These are phyloP conservation scores for Cardiocondyla obscurior DNA, from an alignment of 1,140 invertebrate genomes.

Conservation along the genomic window DNA sequence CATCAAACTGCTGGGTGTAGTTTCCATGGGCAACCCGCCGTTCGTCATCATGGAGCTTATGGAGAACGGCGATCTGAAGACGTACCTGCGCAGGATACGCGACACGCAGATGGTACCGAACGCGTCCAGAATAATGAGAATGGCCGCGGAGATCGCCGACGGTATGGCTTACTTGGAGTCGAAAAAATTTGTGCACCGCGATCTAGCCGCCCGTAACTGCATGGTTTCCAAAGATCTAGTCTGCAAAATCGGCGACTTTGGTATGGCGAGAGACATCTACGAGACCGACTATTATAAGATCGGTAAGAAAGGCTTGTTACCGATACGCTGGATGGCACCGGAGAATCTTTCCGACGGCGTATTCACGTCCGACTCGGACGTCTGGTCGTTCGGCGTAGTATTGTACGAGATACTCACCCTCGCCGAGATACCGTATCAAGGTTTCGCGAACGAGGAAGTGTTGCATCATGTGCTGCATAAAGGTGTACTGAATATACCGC, in stretches of 20 bases:
- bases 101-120: slow-evolving; percentile 75
- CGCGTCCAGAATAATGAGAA: slow-evolving; percentile 84
- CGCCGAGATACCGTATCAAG: slow-evolving; percentile 90
- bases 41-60: slow-evolving; percentile 92
- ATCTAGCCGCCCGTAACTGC: slow-evolving; percentile 92
- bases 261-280: slow-evolving; percentile 90
- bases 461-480: slow-evolving; percentile 88
- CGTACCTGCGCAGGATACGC: slow-evolving; percentile 85
- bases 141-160: slow-evolving; percentile 92
- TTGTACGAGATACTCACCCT: slow-evolving; percentile 91
- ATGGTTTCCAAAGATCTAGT: slow-evolving; percentile 89
- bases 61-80: slow-evolving; percentile 89
- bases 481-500: slow-evolving; percentile 87
- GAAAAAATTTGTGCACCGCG: slow-evolving; percentile 90
- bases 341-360: slow-evolving; percentile 90
- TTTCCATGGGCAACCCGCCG: slow-evolving; percentile 87
- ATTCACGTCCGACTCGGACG: slow-evolving; percentile 89
- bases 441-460: slow-evolving; percentile 86
- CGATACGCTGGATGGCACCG: slow-evolving; percentile 91
- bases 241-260: slow-evolving; percentile 90
- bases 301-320: slow-evolving; percentile 86
- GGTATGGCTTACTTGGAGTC: slow-evolving; percentile 91
- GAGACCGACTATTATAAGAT: slow-evolving; percentile 91
- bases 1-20: slow-evolving; percentile 89
- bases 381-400: slow-evolving; percentile 91